These are phyloP conservation scores for Dendronephthya gigantea DNA, from an alignment of 64 coral and sea anemone species.

Conservation along the genomic window DNA sequence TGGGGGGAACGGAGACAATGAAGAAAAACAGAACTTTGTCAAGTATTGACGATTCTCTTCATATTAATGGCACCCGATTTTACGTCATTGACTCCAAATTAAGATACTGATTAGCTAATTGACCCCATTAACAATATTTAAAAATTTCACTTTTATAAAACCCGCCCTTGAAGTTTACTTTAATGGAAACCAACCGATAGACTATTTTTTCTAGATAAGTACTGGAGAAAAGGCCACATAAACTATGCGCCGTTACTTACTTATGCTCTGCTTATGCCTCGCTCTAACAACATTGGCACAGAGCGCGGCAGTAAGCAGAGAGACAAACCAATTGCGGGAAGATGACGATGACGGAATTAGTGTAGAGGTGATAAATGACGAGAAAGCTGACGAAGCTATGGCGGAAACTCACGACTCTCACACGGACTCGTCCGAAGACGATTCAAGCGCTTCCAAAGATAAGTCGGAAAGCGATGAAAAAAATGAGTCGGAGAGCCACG, in stretches of 20 bases:
- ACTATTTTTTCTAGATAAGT: background rate
- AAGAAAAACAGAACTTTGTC: no score
- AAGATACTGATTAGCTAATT: no score
- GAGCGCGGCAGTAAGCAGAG: background rate
- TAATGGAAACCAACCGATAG: background rate
- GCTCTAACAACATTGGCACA: background rate
- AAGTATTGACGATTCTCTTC: no score
- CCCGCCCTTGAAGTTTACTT: no score
- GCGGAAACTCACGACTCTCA: background rate
- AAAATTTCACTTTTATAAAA: no score
- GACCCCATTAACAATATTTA: no score
- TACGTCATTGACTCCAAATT: no score
- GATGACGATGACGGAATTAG: background rate
- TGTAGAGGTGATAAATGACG: background rate
- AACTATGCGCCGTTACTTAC: background rate
- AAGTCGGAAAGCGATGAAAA: background rate
- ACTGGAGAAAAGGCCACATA: background rate
- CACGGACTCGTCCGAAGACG: background rate
- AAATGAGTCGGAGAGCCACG: background rate
- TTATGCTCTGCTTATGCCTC: background rate
- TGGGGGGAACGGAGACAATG: no score
- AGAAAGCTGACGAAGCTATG: background rate
- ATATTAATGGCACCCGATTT: no score
- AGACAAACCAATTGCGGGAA: background rate
- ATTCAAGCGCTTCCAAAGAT: background rate